Evolutionary conservation across 2,888 invertebrate species (phyloP).

Genomic region (Epinotia ramella): DNA sequence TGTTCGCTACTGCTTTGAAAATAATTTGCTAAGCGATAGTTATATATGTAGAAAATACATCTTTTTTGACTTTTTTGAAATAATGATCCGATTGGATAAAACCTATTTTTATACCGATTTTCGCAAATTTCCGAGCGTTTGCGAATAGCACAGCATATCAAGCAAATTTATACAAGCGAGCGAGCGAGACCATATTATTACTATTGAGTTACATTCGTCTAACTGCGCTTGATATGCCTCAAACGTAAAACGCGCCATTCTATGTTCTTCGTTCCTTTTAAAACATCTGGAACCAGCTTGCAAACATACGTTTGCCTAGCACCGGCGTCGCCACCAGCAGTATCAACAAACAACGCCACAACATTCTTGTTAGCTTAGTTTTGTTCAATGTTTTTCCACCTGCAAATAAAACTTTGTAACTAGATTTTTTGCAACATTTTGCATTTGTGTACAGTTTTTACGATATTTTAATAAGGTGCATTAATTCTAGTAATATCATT

Average conservation of each 20-base stretch:
- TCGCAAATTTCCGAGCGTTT: too few relatives aligned
- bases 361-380: not conserved
- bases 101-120: too few relatives aligned
- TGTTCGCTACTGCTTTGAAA: too few relatives aligned
- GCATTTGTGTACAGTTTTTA: conserved; percentile 27
- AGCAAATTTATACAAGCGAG: not conserved
- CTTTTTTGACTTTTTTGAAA: too few relatives aligned
- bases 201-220: too few relatives aligned
- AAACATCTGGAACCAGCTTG: not conserved
- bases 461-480: conserved; percentile 34
- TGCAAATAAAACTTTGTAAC: conserved; percentile 25
- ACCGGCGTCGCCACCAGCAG: not conserved
- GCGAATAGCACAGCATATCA: too few relatives aligned
- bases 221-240: not conserved
- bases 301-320: conserved; percentile 16
- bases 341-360: not conserved
- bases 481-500: conserved; percentile 41
- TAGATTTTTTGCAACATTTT: conserved; percentile 4
- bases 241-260: not conserved
- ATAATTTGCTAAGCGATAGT: too few relatives aligned
- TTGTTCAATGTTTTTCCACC: not conserved
- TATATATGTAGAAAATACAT: too few relatives aligned
- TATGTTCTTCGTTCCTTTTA: conserved; percentile 6
- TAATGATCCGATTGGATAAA: too few relatives aligned
- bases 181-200: not conserved